These are phyloP conservation scores for Triplophysa dalaica DNA, from an alignment of 2,113 vertebrate genomes.

Conservation along the genomic window DNA sequence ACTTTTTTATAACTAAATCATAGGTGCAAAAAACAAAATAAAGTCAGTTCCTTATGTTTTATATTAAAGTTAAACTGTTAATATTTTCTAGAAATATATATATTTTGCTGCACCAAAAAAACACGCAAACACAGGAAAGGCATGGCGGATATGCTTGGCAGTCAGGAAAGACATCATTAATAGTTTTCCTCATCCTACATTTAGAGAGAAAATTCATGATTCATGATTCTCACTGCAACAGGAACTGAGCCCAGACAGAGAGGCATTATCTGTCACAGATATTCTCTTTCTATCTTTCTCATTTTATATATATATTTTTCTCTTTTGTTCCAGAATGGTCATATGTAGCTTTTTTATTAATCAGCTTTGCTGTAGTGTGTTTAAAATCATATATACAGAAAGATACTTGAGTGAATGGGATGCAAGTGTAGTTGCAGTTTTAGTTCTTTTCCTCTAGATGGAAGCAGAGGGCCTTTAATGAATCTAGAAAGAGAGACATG, in stretches of 20 bases:
- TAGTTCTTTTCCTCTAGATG: not conserved
- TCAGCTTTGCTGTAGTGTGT: too few species aligned
- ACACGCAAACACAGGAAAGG: conserved; percentile 6
- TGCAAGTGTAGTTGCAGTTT: not conserved
- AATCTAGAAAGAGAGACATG: not conserved
- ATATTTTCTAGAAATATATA: too few species aligned
- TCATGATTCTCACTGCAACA: not conserved
- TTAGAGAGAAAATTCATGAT: conserved; percentile 15
- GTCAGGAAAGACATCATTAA: conserved; percentile 25
- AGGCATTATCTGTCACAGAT: not conserved
- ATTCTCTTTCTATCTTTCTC: not conserved
- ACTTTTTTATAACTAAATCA: too few species aligned
- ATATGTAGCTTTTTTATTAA: too few species aligned
- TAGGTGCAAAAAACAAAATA: too few species aligned
- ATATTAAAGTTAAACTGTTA: too few species aligned
- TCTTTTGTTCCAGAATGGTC: not conserved
- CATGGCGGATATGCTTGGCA: conserved; percentile 20
- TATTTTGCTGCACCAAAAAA: not conserved
- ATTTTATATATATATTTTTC: not conserved
- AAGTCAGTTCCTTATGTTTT: too few species aligned
- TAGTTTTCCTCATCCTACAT: conserved; percentile 18
- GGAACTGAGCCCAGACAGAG: conserved; percentile 2
- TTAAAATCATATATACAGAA: too few species aligned
- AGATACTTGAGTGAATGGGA: not conserved
- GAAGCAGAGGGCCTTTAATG: not conserved